phyloP scores from a whole-genome alignment of 2,888 invertebrate genomes.

The Lithophane socia region DNA sequence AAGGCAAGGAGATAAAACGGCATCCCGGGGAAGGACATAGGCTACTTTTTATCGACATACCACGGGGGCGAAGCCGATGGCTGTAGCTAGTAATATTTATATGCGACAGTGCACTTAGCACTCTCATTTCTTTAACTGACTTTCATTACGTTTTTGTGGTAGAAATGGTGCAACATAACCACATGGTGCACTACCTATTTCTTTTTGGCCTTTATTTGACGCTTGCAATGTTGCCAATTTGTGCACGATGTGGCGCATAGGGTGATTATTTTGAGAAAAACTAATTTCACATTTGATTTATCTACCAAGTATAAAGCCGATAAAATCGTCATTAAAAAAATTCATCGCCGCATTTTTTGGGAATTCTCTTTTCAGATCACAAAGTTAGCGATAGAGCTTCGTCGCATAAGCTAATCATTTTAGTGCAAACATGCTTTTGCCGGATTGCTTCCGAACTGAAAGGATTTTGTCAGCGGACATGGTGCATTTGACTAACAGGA shows the following conservation, averaged over 20 bases:
- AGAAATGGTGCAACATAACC: neutral
- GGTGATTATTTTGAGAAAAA: neutral
- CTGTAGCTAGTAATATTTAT: too few species aligned
- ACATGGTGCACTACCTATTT: neutral
- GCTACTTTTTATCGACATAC: too few species aligned
- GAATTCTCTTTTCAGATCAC: neutral
- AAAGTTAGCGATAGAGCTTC: slow-evolving; percentile 3
- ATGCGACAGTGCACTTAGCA: neutral
- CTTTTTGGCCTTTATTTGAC: neutral
- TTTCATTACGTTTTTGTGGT: neutral
- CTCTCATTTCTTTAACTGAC: neutral
- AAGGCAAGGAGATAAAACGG: too few species aligned
- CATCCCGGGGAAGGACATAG: too few species aligned
- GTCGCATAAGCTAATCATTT: slow-evolving; percentile 15
- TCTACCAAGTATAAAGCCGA: neutral
- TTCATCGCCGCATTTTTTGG: neutral
- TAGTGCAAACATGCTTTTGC: slow-evolving; percentile 17
- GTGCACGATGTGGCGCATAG: neutral
- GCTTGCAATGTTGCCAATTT: neutral
- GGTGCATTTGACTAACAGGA: neutral
- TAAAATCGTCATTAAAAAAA: too few species aligned
- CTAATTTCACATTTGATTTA: neutral
- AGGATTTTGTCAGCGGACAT: neutral
- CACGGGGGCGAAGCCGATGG: too few species aligned
- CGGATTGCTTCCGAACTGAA: slow-evolving; percentile 5